phyloP scores from a whole-genome alignment of 2,113 vertebrate species.

The Mormyrus iriodes region DNA sequence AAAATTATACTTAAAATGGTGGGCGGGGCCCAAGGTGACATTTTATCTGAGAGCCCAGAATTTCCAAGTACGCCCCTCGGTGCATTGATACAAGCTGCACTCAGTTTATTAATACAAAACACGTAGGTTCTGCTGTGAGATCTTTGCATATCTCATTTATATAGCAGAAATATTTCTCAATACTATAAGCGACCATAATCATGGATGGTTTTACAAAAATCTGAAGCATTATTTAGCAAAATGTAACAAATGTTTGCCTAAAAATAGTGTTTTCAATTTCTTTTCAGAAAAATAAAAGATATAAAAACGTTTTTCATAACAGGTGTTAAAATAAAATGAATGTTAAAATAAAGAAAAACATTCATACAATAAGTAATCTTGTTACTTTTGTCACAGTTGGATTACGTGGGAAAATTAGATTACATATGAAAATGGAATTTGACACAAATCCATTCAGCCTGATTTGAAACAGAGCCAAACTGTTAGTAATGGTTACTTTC shows the following conservation, averaged over 20 bases:
- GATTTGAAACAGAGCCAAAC: slow-evolving; percentile 9
- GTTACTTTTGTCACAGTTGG: slow-evolving; percentile 10
- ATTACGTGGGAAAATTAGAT: slow-evolving; percentile 15
- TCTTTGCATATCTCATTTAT: neutral
- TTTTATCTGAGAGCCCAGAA: neutral
- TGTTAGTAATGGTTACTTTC: neutral
- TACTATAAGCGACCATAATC: neutral
- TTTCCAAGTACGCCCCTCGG: neutral
- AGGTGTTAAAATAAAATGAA: neutral
- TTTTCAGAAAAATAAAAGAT: neutral
- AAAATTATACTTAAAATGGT: neutral
- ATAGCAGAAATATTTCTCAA: neutral
- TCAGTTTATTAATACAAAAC: neutral
- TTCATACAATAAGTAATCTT: slow-evolving; percentile 9
- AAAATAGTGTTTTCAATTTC: neutral
- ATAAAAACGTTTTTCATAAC: neutral
- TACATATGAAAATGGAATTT: slow-evolving; percentile 6
- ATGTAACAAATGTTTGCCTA: neutral
- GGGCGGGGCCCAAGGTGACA: neutral
- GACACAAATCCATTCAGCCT: slow-evolving; percentile 1
- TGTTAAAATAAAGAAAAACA: slow-evolving; percentile 1
- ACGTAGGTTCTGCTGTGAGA: neutral
- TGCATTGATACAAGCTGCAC: neutral
- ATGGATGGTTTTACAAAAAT: neutral
- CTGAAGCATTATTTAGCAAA: neutral